Conservation (phyloP, 30 jellyfish, hydroid and myxozoan species). For the Sanderia malayensis region DNA sequence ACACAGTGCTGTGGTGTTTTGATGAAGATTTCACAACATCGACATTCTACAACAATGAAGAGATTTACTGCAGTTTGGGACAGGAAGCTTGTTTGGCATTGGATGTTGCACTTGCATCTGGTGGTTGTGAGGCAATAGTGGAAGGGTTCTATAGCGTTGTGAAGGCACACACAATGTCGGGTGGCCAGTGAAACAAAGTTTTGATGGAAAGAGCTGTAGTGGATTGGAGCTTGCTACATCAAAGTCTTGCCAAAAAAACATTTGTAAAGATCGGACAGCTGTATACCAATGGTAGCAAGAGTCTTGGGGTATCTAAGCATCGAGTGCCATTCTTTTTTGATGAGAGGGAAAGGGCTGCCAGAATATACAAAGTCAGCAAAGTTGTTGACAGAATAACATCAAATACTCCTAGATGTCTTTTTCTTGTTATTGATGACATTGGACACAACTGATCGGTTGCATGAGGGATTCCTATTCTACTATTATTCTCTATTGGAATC, state of each 20-base stretch:
- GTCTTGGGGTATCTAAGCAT: constrained; percentile 9
- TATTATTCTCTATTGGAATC: too few relatives aligned
- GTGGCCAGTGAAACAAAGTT: background rate
- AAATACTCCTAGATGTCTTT: background rate
- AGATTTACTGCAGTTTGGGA: too few relatives aligned
- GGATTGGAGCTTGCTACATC: background rate
- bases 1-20: too few relatives aligned
- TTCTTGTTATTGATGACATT: too few relatives aligned
- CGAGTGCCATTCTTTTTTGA: background rate
- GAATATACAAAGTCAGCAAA: constrained; percentile 1
- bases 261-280: background rate
- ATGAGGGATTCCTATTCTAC: too few relatives aligned
- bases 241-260: background rate
- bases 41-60: too few relatives aligned
- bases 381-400: background rate
- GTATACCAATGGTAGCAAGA: background rate
- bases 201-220: background rate
- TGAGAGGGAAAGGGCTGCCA: background rate
- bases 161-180: background rate
- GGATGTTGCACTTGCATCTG: too few relatives aligned
- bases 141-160: background rate
- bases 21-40: too few relatives aligned
- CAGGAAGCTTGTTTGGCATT: too few relatives aligned
- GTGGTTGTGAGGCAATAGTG: too few relatives aligned
- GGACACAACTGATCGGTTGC: too few relatives aligned